These are phyloP conservation scores for Cryptocephalus primarius DNA, from an alignment of 2,888 invertebrate genomes.

Conservation along the genomic window DNA sequence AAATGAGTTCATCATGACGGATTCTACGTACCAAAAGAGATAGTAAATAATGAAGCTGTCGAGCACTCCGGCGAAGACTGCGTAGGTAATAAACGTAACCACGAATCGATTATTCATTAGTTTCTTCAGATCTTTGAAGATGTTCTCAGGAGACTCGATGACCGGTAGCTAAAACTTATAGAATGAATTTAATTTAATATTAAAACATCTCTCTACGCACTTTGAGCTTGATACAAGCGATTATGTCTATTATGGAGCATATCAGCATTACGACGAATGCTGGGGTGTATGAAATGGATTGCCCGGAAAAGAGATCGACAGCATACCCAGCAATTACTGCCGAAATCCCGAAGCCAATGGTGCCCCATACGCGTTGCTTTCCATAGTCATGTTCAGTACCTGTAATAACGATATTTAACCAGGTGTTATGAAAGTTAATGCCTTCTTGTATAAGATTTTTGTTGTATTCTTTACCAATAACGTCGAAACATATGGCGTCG, in stretches of 20 bases:
- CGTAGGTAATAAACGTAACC: constrained; percentile 58
- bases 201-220: constrained; percentile 30
- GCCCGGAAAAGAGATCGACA: constrained; percentile 53
- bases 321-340: constrained; percentile 61
- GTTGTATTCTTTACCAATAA: constrained; percentile 48
- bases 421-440: too few relatives aligned
- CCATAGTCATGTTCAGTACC: constrained; percentile 66
- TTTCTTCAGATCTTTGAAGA: constrained; percentile 52
- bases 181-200: constrained; percentile 1
- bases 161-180: constrained; percentile 50
- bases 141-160: constrained; percentile 54
- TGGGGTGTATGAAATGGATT: constrained; percentile 53
- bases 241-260: constrained; percentile 54
- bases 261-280: constrained; percentile 56
- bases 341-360: constrained; percentile 65
- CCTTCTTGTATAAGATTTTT: too few relatives aligned
- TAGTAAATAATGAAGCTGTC: constrained; percentile 76
- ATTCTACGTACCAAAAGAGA: constrained; percentile 57
- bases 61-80: constrained; percentile 63
- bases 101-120: constrained; percentile 55
- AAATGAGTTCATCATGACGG: too few relatives aligned
- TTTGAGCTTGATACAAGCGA: constrained; percentile 53
- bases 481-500: constrained; percentile 84
- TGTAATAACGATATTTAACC: constrained; percentile 24
- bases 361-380: constrained; percentile 72